Percentiles rank a stretch among this genome's conserved stretches.
These are phyloP conservation scores for Fringilla coelebs DNA, from an alignment of 2,797 vertebrate species.

Conservation along the genomic window DNA sequence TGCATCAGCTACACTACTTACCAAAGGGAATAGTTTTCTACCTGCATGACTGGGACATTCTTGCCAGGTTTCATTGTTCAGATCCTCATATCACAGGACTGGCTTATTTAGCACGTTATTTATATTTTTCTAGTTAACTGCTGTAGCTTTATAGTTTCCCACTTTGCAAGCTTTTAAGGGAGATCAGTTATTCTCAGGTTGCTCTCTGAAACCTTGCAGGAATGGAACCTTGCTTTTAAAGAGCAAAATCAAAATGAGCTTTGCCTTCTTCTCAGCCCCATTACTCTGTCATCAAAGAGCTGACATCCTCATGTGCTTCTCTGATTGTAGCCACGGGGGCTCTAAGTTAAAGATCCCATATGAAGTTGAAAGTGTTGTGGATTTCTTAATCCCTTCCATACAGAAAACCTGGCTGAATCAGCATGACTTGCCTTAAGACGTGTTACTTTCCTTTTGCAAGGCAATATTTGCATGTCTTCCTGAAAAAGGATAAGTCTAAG, in stretches of 20 bases:
- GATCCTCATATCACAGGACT: background rate
- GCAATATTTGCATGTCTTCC: conserved; percentile 44
- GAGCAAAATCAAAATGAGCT: background rate
- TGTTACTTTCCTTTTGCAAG: conserved; percentile 23
- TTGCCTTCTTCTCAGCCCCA: background rate
- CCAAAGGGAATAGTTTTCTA: background rate
- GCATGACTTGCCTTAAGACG: conserved; percentile 31
- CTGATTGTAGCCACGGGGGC: background rate
- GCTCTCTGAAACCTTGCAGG: background rate
- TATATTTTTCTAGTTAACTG: background rate
- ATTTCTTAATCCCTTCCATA: conserved; percentile 25
- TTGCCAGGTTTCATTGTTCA: background rate
- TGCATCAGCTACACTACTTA: background rate
- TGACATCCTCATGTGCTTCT: background rate
- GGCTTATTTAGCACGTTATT: background rate
- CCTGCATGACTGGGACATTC: background rate
- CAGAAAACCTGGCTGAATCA: conserved; percentile 19
- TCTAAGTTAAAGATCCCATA: background rate
- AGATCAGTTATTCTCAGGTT: background rate
- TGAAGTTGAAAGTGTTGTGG: background rate
- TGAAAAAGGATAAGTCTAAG: conserved; percentile 20
- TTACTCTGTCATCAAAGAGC: background rate
- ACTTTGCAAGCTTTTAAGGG: background rate
- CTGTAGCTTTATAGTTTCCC: background rate
- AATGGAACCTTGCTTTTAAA: background rate